Conservation (phyloP, 2,113 vertebrate species). For the Myanophis thanlyinensis region DNA sequence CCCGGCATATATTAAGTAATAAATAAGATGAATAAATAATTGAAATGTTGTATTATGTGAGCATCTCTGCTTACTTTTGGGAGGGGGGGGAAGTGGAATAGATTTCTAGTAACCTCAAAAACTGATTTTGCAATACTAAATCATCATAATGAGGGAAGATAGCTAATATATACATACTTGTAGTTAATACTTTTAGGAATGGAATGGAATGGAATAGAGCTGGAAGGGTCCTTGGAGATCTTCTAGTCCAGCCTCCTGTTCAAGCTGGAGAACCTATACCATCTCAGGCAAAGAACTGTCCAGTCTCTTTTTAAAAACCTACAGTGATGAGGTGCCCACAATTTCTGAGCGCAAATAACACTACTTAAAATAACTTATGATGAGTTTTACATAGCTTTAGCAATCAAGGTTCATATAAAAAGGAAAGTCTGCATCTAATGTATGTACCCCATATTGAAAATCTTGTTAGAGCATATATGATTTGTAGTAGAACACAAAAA, state of each 20-base stretch:
- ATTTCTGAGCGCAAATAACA: neutral
- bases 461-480: neutral
- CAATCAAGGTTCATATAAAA: neutral
- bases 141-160: conserved; percentile 22
- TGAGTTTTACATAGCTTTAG: neutral
- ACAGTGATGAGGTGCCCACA: too few relatives aligned
- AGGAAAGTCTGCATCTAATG: neutral
- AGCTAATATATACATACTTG: neutral
- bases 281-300: too few relatives aligned
- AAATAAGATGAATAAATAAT: conserved; percentile 71
- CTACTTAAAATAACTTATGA: neutral
- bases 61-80: conserved; percentile 64
- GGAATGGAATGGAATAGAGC: too few relatives aligned
- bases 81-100: conserved; percentile 32
- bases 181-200: neutral
- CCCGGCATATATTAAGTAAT: conserved; percentile 53
- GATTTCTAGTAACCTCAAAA: conserved; percentile 66
- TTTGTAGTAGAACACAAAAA: neutral
- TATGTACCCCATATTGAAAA: neutral
- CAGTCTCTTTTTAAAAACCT: too few relatives aligned
- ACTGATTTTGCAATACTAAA: conserved; percentile 59
- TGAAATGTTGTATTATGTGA: conserved; percentile 59
- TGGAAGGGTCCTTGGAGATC: too few relatives aligned
- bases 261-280: too few relatives aligned
- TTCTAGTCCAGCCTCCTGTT: too few relatives aligned